Evolutionary conservation across 1,140 invertebrate species (phyloP).

Genomic region (Bombyx mandarina): DNA sequence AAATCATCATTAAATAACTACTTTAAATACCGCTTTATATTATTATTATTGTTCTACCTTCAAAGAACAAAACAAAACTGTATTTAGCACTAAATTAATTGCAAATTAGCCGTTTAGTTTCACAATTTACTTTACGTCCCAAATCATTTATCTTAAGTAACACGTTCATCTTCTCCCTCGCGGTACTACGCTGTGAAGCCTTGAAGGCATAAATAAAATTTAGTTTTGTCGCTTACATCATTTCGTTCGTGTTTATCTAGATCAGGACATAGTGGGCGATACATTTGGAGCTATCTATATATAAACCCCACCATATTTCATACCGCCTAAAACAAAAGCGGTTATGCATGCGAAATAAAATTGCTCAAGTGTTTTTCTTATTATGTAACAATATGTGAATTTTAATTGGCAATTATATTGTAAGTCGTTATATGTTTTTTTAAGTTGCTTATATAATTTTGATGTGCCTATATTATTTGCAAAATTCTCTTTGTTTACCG

Average conservation of each 20-base stretch:
- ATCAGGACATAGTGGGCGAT: conserved; percentile 1
- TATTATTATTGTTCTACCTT: not conserved
- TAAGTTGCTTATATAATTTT: no score
- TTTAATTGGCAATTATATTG: no score
- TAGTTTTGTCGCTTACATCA: conserved; percentile 5
- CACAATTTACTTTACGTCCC: no score
- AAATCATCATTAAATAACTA: not conserved
- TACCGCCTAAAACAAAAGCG: not conserved
- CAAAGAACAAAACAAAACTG: no score
- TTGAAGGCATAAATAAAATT: not conserved
- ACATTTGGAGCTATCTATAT: conserved; percentile 6
- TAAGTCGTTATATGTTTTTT: no score
- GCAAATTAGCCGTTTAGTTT: not conserved
- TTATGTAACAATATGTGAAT: no score
- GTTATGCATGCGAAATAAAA: not conserved
- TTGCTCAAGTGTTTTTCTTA: no score
- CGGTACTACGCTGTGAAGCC: no score
- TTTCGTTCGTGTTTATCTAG: conserved; percentile 2
- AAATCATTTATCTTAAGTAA: not conserved
- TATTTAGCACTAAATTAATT: not conserved
- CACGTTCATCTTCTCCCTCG: not conserved
- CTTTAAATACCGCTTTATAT: not conserved
- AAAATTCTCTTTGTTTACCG: no score
- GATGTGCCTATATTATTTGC: no score
- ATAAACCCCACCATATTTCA: no score